Percentiles rank a stretch among this genome's conserved stretches.
phyloP scores from a whole-genome alignment of 2,113 vertebrate species.

The Bubo blakistoni region DNA sequence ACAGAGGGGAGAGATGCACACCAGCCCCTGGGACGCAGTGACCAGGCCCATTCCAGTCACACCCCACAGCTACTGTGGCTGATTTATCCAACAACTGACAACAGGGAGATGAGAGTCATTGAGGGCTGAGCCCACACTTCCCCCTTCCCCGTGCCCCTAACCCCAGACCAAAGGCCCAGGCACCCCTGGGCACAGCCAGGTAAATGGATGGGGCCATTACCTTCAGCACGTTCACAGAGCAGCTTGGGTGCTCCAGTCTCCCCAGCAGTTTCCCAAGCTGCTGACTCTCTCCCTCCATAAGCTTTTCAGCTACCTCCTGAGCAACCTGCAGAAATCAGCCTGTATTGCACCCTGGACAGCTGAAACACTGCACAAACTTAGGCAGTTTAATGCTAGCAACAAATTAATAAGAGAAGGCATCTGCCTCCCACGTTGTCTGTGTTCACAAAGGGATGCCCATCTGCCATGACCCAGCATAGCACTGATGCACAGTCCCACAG shows the following conservation, averaged over 20 bases:
- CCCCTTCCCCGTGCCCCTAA: background rate
- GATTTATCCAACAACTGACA: background rate
- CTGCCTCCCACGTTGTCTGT: background rate
- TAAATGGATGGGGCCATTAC: slow-evolving; percentile 26
- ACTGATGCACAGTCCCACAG: background rate
- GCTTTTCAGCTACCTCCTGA: slow-evolving; percentile 51
- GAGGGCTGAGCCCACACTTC: background rate
- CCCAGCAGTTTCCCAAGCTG: slow-evolving; percentile 58
- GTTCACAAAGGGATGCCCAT: background rate
- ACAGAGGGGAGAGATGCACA: background rate
- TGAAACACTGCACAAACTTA: background rate
- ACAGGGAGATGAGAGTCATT: background rate
- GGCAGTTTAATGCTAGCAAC: background rate
- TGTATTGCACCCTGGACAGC: background rate
- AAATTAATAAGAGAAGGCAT: background rate
- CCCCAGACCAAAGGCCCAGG: background rate
- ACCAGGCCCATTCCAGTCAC: background rate
- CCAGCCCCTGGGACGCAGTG: background rate
- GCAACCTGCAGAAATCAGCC: slow-evolving; percentile 60
- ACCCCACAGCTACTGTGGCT: background rate
- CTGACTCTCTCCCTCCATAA: slow-evolving; percentile 36
- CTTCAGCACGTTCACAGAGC: slow-evolving; percentile 70
- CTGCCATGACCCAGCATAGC: background rate
- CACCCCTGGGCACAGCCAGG: background rate
- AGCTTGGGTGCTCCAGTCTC: slow-evolving; percentile 41